phyloP scores from a whole-genome alignment of 2,113 vertebrate genomes.

The Cynoglossus semilaevis region DNA sequence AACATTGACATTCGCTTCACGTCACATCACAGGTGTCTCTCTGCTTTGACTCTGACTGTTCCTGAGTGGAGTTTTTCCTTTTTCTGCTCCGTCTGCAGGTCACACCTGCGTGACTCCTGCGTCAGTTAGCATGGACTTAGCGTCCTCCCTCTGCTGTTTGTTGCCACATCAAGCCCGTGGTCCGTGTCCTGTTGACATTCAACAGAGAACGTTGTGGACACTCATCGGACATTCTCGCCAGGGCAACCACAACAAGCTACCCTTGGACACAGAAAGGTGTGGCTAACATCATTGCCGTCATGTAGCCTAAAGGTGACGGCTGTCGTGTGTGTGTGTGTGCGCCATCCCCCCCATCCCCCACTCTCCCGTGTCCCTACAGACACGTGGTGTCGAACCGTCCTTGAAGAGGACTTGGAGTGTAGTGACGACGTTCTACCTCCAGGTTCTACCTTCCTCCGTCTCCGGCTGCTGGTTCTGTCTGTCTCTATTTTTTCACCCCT shows the following conservation, averaged over 20 bases:
- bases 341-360: no score
- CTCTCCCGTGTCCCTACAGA: neutral
- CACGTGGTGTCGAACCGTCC: conserved; percentile 10
- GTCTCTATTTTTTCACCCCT: conserved; percentile 4
- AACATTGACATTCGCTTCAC: no score
- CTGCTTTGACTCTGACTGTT: no score
- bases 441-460: neutral
- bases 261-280: neutral
- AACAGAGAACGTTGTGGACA: conserved; percentile 42
- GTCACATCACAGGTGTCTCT: no score
- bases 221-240: conserved; percentile 49
- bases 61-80: conserved; percentile 23
- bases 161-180: conserved; percentile 61
- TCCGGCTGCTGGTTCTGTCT: conserved; percentile 3
- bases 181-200: conserved; percentile 63
- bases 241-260: conserved; percentile 19
- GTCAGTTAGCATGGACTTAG: conserved; percentile 33
- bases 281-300: neutral
- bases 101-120: conserved; percentile 15
- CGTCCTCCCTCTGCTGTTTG: conserved; percentile 46
- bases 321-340: neutral
- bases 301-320: conserved; percentile 1
- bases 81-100: neutral
- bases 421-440: neutral
- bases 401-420: neutral